Percentiles rank a stretch among this genome's conserved stretches.
Conservation (phyloP, 1,140 invertebrate species). For the Lepidostoma basale region DNA sequence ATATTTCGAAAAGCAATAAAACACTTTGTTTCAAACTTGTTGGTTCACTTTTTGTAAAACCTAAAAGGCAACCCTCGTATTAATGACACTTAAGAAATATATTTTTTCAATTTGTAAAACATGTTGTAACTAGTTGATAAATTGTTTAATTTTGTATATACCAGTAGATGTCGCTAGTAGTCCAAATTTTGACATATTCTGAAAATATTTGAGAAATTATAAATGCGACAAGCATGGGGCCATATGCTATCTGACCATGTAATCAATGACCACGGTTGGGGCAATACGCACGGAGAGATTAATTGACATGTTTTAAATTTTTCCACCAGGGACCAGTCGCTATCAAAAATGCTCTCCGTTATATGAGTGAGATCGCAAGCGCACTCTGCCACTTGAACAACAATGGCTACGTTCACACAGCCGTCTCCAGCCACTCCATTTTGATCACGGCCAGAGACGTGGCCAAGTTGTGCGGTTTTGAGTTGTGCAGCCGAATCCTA, state of each 20-base stretch:
- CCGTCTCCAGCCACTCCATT: conserved; percentile 51
- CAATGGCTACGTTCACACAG: conserved; percentile 56
- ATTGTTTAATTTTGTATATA: too few relatives aligned
- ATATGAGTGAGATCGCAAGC: conserved; percentile 53
- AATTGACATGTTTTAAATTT: neutral
- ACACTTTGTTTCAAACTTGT: too few relatives aligned
- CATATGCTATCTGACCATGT: neutral
- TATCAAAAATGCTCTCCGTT: conserved; percentile 53
- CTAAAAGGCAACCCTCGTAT: too few relatives aligned
- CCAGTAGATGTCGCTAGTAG: too few relatives aligned
- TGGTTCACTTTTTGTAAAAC: too few relatives aligned
- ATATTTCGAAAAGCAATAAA: too few relatives aligned
- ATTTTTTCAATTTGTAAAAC: too few relatives aligned
- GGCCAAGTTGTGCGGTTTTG: conserved; percentile 54
- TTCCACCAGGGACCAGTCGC: conserved; percentile 51
- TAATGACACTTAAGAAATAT: too few relatives aligned
- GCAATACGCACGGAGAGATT: neutral
- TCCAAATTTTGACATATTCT: too few relatives aligned
- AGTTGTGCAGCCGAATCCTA: conserved; percentile 48
- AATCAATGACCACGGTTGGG: neutral
- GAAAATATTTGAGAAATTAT: neutral
- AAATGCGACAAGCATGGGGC: too few relatives aligned
- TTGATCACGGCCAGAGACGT: conserved; percentile 53
- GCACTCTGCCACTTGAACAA: conserved; percentile 55
- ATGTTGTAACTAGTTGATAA: too few relatives aligned